Conservation (phyloP, 2,113 vertebrate species). For the Balaeniceps rex region DNA sequence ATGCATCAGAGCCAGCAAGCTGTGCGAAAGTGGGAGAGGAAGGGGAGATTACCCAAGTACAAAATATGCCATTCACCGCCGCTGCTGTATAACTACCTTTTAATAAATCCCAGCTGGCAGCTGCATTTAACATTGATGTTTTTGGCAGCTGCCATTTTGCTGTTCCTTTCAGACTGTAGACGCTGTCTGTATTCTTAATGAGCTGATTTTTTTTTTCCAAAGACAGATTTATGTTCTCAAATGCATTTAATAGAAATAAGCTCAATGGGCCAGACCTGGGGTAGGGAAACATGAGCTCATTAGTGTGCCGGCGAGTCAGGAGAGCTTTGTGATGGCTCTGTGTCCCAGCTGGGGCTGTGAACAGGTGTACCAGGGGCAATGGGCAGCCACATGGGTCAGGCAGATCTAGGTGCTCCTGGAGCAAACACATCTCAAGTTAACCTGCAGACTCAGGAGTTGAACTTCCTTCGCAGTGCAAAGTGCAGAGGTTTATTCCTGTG, state of each 20-base stretch:
- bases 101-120: not conserved
- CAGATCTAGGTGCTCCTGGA: not conserved
- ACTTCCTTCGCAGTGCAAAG: not conserved
- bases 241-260: not conserved
- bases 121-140: not conserved
- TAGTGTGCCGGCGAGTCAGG: not conserved
- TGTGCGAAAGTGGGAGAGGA: not conserved
- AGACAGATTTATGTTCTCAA: not conserved
- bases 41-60: not conserved
- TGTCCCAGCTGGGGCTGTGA: not conserved
- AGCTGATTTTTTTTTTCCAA: not conserved
- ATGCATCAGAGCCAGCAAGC: not conserved
- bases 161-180: not conserved
- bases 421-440: not conserved
- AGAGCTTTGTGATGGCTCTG: not conserved
- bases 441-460: not conserved
- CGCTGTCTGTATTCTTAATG: not conserved
- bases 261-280: not conserved
- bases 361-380: not conserved
- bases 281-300: not conserved
- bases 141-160: not conserved
- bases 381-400: not conserved
- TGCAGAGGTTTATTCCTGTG: not conserved
- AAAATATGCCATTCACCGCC: not conserved
- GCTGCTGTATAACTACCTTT: not conserved